phyloP scores from a whole-genome alignment of 2,888 invertebrate species.

The Acholoe squamosa region DNA sequence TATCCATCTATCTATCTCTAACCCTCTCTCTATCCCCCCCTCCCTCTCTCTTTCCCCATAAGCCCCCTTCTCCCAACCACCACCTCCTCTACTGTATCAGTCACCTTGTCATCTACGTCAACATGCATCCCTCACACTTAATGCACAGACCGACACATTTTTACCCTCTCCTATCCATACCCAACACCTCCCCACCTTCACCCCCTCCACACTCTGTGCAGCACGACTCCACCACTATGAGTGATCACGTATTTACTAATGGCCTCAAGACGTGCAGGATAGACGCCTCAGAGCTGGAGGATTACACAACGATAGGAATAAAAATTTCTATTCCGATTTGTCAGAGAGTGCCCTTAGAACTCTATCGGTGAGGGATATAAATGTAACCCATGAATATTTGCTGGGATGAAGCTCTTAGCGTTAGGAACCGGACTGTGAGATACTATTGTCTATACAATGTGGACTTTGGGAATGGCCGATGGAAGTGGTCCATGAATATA shows the following conservation, averaged over 20 bases:
- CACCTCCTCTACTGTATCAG: background rate
- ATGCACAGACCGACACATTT: conserved; percentile 24
- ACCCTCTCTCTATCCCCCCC: background rate
- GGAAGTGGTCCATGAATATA: no score
- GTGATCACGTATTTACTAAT: background rate
- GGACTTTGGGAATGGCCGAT: no score
- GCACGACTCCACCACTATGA: background rate
- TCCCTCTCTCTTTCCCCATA: background rate
- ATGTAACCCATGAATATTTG: background rate
- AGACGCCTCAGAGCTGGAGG: background rate
- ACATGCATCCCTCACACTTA: conserved; percentile 29
- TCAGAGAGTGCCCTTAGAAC: background rate
- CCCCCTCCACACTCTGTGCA: background rate
- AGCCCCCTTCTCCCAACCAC: background rate
- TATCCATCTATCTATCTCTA: background rate
- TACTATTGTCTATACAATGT: no score
- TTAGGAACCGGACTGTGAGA: background rate
- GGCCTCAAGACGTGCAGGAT: background rate
- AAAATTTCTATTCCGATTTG: background rate
- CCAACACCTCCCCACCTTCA: background rate
- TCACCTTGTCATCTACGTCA: background rate
- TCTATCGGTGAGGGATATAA: background rate
- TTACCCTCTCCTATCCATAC: background rate
- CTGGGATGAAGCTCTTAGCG: background rate
- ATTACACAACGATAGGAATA: background rate